phyloP scores from a whole-genome alignment of 2,113 vertebrate genomes.

The Tupaia chinensis region DNA sequence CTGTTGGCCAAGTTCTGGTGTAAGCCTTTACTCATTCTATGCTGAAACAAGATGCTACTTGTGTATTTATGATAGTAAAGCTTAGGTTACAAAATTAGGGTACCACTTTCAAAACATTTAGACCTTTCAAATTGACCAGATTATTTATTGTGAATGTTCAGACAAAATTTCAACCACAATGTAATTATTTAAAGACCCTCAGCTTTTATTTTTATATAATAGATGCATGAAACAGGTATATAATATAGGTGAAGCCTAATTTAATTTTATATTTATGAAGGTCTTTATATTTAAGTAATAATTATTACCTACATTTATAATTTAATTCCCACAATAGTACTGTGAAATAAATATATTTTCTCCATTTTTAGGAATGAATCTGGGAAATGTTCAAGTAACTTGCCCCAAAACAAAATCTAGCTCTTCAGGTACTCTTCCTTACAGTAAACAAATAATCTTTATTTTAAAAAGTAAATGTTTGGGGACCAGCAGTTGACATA shows the following conservation, averaged over 20 bases:
- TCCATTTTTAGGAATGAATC: background rate
- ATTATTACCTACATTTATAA: background rate
- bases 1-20: background rate
- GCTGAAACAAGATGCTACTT: background rate
- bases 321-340: background rate
- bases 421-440: background rate
- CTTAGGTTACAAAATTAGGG: background rate
- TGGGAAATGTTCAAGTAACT: background rate
- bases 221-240: background rate
- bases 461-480: too few relatives aligned
- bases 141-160: slow-evolving; percentile 1
- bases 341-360: background rate
- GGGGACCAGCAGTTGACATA: too few relatives aligned
- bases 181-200: background rate
- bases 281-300: background rate
- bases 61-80: background rate
- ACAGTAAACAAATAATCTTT: too few relatives aligned
- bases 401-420: background rate
- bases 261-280: background rate
- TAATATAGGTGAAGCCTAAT: background rate
- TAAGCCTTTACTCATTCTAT: background rate
- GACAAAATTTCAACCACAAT: background rate
- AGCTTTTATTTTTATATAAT: background rate
- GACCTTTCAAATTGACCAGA: slow-evolving; percentile 31
- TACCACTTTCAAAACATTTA: background rate